Conservation (phyloP, 2,113 vertebrate genomes). For the Mastomys natalensis region DNA sequence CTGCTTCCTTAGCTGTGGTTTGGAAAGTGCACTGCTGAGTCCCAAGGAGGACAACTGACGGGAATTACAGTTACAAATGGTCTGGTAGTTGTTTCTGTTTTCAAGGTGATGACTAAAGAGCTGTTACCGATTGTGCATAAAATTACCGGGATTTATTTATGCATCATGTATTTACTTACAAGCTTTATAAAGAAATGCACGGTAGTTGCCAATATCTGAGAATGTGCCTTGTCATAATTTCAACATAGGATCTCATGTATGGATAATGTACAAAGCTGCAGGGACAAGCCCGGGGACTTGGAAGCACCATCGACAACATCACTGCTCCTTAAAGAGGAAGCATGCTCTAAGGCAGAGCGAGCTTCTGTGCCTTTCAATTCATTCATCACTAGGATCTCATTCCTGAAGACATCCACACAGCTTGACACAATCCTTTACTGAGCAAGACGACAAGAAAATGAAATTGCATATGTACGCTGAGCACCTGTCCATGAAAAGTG, state of each 20-base stretch:
- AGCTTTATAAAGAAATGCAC: slow-evolving; percentile 8
- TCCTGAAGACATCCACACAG: background rate
- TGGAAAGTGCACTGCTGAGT: slow-evolving; percentile 55
- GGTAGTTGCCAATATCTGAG: background rate
- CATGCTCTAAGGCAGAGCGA: background rate
- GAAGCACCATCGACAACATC: background rate
- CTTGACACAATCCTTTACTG: background rate
- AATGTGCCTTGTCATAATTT: slow-evolving; percentile 14
- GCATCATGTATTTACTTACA: background rate
- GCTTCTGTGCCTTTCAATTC: background rate
- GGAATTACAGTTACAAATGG: slow-evolving; percentile 57
- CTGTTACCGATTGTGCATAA: slow-evolving; percentile 21
- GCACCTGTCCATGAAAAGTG: background rate
- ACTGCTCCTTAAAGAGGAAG: background rate
- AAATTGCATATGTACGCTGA: background rate
- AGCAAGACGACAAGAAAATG: background rate
- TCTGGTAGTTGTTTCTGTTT: slow-evolving; percentile 55
- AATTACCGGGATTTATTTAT: slow-evolving; percentile 41
- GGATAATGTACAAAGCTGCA: background rate
- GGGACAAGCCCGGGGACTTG: background rate
- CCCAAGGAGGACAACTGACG: slow-evolving; percentile 28
- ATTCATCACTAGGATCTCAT: background rate
- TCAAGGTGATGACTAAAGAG: slow-evolving; percentile 20
- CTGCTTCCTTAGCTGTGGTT: slow-evolving; percentile 63
- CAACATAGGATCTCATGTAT: background rate